phyloP scores from a whole-genome alignment of 2,797 vertebrate genomes.

The Macroramphosus scolopax region DNA sequence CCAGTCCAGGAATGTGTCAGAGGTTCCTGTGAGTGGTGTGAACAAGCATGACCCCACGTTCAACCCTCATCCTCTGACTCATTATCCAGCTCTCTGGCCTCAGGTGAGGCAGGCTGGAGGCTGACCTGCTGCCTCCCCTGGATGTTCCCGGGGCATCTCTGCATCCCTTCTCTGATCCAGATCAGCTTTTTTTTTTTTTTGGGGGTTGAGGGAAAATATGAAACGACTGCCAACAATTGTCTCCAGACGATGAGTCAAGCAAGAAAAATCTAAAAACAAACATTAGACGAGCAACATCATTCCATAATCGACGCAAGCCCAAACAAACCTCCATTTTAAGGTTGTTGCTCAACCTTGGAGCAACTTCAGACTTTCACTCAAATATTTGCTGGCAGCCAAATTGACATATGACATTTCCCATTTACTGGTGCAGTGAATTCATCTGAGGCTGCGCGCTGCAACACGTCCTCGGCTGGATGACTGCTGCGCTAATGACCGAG shows the following conservation, averaged over 20 bases:
- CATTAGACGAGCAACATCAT: no score
- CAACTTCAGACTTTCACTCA: constrained; percentile 4
- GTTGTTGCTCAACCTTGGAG: constrained; percentile 3
- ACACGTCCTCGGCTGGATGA: constrained; percentile 24
- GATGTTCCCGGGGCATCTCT: no score
- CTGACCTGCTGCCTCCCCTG: constrained; percentile 39
- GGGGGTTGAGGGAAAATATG: no score
- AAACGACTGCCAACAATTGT: no score
- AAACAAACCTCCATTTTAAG: not conserved
- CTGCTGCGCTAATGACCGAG: constrained; percentile 19
- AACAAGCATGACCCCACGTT: constrained; percentile 45
- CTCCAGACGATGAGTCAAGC: no score
- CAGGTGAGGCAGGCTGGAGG: constrained; percentile 48
- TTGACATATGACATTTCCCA: constrained; percentile 15
- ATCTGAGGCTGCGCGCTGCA: constrained; percentile 24
- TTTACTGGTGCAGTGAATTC: constrained; percentile 29
- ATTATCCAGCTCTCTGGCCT: constrained; percentile 34
- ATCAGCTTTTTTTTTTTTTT: no score
- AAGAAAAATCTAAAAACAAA: no score
- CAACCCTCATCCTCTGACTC: constrained; percentile 35
- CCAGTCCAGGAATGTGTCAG: constrained; percentile 20
- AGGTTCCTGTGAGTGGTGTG: constrained; percentile 18
- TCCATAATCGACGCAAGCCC: not conserved
- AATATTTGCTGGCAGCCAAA: constrained; percentile 40
- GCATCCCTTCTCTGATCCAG: no score